Percentiles rank a stretch among this genome's conserved stretches.
These are phyloP conservation scores for Synanthedon vespiformis DNA, from an alignment of 2,888 invertebrate species.

Conservation along the genomic window DNA sequence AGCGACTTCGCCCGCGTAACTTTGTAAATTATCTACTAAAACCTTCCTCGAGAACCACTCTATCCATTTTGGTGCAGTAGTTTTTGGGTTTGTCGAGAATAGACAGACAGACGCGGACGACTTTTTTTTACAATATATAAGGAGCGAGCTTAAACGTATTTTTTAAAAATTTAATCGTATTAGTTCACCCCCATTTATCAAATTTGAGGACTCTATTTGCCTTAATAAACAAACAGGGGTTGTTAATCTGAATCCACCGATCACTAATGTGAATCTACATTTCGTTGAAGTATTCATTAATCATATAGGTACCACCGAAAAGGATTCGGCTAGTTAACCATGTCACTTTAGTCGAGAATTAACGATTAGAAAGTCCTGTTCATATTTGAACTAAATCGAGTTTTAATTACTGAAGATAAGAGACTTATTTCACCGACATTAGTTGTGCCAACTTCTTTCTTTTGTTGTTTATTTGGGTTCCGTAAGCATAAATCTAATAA, in stretches of 20 bases:
- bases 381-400: constrained; percentile 47
- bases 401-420: constrained; percentile 68
- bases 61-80: too few relatives aligned
- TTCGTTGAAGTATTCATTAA: constrained; percentile 3
- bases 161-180: too few relatives aligned
- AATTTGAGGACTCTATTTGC: too few relatives aligned
- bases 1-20: too few relatives aligned
- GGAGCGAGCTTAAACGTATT: too few relatives aligned
- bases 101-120: too few relatives aligned
- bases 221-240: not conserved
- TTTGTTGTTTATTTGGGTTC: constrained; percentile 31
- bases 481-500: not conserved
- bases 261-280: constrained; percentile 9
- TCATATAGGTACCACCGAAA: constrained; percentile 12
- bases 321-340: constrained; percentile 42
- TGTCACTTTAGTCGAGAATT: constrained; percentile 15
- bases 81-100: too few relatives aligned
- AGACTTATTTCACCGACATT: constrained; percentile 59
- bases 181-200: too few relatives aligned
- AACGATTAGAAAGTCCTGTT: constrained; percentile 40
- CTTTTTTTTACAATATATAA: too few relatives aligned
- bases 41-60: too few relatives aligned
- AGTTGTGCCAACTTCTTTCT: constrained; percentile 48
- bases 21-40: too few relatives aligned
- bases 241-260: not conserved